phyloP scores from a whole-genome alignment of 2,888 invertebrate species.

The Lutraria lutraria region DNA sequence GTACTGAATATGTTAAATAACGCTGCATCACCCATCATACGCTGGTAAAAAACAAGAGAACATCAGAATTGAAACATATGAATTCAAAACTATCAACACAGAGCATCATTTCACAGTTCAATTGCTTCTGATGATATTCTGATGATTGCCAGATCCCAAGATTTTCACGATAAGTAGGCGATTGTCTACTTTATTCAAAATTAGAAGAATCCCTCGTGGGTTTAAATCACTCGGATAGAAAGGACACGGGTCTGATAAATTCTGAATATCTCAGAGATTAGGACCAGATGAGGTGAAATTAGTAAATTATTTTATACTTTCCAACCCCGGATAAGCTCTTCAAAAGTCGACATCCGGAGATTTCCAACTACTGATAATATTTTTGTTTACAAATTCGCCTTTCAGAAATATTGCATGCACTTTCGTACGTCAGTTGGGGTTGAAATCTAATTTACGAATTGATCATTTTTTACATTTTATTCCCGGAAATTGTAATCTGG shows the following conservation, averaged over 20 bases:
- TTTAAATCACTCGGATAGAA: conserved; percentile 22
- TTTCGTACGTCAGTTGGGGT: not conserved
- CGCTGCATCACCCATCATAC: not conserved
- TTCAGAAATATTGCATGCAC: not conserved
- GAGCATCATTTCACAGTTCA: conserved; percentile 12
- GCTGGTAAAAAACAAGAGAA: not conserved
- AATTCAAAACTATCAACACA: not conserved
- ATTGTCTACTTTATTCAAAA: conserved; percentile 13
- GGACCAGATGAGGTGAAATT: conserved; percentile 10
- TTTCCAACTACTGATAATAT: not conserved
- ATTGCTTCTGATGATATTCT: conserved; percentile 2
- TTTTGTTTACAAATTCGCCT: conserved; percentile 6
- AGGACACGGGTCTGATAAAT: conserved; percentile 10
- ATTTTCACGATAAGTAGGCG: not conserved
- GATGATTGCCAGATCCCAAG: conserved; percentile 14
- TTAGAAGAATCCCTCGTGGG: not conserved
- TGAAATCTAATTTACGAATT: not conserved
- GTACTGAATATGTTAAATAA: not conserved
- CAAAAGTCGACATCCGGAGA: conserved; percentile 1
- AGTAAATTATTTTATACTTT: conserved; percentile 20
- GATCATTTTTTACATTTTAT: not conserved
- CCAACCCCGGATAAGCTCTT: not conserved
- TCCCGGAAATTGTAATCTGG: not conserved
- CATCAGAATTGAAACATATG: not conserved
- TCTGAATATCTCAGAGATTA: conserved; percentile 5